A percentile compares a stretch with the other conserved stretches of the same genome.
phyloP scores from a whole-genome alignment of 2,113 vertebrate genomes.

The Anas platyrhynchos region DNA sequence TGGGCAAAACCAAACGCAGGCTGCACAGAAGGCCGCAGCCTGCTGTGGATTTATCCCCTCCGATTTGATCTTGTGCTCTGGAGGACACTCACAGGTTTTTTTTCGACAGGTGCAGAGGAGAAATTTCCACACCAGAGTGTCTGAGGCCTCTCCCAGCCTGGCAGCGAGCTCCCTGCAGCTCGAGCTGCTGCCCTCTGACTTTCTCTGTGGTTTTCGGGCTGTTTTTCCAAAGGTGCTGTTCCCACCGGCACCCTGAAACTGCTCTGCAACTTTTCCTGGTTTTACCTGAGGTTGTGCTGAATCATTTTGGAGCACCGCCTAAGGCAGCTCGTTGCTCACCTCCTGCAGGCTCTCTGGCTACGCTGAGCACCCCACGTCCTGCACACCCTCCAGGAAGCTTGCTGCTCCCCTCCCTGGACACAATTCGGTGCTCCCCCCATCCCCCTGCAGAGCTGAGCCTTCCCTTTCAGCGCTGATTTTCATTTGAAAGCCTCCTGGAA shows the following conservation, averaged over 20 bases:
- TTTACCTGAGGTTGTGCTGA: neutral
- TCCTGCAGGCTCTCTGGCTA: neutral
- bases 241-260: rapidly evolving
- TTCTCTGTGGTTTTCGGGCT: neutral
- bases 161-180: neutral
- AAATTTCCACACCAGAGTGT: neutral
- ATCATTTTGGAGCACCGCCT: neutral
- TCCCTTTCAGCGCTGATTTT: neutral
- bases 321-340: neutral
- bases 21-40: neutral
- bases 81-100: neutral
- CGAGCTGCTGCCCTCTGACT: neutral
- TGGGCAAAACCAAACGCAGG: neutral
- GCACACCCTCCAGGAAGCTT: neutral
- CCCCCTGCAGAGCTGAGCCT: neutral
- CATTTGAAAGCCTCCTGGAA: neutral
- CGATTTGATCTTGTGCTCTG: neutral
- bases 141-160: neutral
- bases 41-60: neutral
- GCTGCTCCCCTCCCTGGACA: neutral
- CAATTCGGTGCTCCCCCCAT: neutral
- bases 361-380: neutral
- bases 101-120: neutral
- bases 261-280: neutral
- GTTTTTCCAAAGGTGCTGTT: neutral